phyloP scores from a whole-genome alignment of 2,113 vertebrate species.

The Lycaon pictus region DNA sequence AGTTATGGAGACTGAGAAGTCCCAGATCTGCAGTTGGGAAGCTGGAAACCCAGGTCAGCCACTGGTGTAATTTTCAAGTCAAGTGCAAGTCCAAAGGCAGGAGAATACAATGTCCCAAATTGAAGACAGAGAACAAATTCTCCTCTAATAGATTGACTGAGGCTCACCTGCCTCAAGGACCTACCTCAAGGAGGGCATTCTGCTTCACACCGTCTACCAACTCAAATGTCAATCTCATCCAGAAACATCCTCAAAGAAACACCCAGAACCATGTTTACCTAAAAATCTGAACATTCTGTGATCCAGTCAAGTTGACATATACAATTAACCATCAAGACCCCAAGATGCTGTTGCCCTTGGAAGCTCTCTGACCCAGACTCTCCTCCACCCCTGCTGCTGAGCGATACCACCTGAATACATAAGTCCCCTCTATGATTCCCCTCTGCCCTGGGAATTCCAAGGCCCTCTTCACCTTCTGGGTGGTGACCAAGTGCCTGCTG shows the following conservation, averaged over 20 bases:
- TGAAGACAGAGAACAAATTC: neutral
- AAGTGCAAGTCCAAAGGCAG: neutral
- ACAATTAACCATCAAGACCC: neutral
- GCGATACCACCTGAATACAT: accelerated
- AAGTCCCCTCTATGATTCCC: no score
- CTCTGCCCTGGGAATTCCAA: neutral
- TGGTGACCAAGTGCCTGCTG: accelerated
- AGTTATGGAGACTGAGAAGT: neutral
- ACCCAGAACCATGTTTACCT: neutral
- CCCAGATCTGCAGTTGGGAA: neutral
- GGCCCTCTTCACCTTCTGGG: neutral
- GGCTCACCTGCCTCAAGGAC: no score
- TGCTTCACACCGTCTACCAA: neutral
- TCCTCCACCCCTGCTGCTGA: neutral
- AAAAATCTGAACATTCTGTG: no score
- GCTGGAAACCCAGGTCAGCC: neutral
- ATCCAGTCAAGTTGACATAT: neutral
- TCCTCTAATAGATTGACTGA: neutral
- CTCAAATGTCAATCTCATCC: neutral
- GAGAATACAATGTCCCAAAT: neutral
- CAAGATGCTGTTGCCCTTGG: neutral
- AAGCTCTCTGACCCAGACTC: neutral
- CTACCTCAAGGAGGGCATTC: neutral
- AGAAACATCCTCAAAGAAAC: neutral
- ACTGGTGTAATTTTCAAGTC: neutral